Evolutionary conservation across 2,888 invertebrate species (phyloP).

Genomic region (Amphipyra berbera): DNA sequence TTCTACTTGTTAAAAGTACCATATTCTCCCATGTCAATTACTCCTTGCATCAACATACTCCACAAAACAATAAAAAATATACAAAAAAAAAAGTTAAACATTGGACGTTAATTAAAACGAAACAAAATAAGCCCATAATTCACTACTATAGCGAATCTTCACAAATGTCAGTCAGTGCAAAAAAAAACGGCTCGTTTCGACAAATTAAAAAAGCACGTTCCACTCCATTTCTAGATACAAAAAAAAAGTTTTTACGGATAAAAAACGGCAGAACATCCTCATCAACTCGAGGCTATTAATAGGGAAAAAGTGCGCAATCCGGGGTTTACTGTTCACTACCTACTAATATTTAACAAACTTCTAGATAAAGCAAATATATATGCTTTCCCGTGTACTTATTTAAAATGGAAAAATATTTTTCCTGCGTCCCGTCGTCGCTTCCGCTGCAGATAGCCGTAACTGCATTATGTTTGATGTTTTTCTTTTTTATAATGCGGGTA

Average conservation of each 20-base stretch:
- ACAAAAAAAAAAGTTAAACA: conserved; percentile 1
- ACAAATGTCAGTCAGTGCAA: conserved; percentile 49
- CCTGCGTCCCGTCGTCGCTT: conserved; percentile 75
- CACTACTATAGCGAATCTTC: conserved; percentile 47
- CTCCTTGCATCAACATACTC: too few relatives aligned
- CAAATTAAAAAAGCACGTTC: conserved; percentile 72
- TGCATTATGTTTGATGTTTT: conserved; percentile 66
- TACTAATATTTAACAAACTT: conserved; percentile 86
- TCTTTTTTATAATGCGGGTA: conserved; percentile 64
- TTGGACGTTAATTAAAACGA: conserved; percentile 42
- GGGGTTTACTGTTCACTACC: conserved; percentile 74
- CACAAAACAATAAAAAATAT: background rate
- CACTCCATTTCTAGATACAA: conserved; percentile 73
- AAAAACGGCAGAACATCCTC: conserved; percentile 70
- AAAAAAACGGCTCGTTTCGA: conserved; percentile 54
- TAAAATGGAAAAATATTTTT: conserved; percentile 89
- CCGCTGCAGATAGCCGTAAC: conserved; percentile 63
- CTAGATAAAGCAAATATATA: conserved; percentile 87
- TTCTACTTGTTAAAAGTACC: too few relatives aligned
- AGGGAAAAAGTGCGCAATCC: conserved; percentile 78
- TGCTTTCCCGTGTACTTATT: conserved; percentile 79
- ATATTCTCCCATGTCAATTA: too few relatives aligned
- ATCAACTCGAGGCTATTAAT: conserved; percentile 80
- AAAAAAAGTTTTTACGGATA: conserved; percentile 69
- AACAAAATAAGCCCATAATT: conserved; percentile 48